These are phyloP conservation scores for Mormyrops attenuatus DNA, from an alignment of 2,797 vertebrate species.

Conservation along the genomic window DNA sequence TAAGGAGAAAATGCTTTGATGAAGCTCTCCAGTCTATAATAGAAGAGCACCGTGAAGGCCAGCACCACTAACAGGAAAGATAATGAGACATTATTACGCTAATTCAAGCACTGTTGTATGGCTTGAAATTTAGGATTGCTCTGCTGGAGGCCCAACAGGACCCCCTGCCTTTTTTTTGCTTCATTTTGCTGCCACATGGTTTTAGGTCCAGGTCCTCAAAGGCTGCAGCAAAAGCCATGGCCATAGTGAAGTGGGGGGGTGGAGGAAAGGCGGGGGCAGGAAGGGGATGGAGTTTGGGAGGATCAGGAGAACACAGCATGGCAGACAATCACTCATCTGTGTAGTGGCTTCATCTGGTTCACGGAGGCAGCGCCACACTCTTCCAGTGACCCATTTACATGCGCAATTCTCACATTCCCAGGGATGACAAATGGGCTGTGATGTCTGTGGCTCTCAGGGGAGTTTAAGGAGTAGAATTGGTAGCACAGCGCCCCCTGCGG, in stretches of 20 bases:
- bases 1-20: background rate
- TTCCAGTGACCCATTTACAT: slow-evolving; percentile 23
- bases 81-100: background rate
- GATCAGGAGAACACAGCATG: background rate
- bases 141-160: background rate
- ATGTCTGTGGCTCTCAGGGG: background rate
- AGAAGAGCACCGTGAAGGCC: background rate
- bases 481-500: background rate
- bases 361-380: slow-evolving; percentile 43
- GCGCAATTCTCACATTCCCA: background rate
- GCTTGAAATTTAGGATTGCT: background rate
- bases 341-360: slow-evolving; percentile 28
- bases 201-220: background rate
- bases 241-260: background rate
- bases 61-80: background rate
- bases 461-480: background rate
- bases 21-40: background rate
- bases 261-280: background rate
- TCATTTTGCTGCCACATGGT: background rate
- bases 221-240: background rate
- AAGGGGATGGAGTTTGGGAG: background rate
- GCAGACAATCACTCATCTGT: background rate
- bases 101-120: background rate
- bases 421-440: background rate
- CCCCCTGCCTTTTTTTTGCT: background rate